Evolutionary conservation across 2,797 vertebrate species (phyloP), one percentile per base, ranked within the genome.

Genomic region (Phoebastria nigripes): DNA sequence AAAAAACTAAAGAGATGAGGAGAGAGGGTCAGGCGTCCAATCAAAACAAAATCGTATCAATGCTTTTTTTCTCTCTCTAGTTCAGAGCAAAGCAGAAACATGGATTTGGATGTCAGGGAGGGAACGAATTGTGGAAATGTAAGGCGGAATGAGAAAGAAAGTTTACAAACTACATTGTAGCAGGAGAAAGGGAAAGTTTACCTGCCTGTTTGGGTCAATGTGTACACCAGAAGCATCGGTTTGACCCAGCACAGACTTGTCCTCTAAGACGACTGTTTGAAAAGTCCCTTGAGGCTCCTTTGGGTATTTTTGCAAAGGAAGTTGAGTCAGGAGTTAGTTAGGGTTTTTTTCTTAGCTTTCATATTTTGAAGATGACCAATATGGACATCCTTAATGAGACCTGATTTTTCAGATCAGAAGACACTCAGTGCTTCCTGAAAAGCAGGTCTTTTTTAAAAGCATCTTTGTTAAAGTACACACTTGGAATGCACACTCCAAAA

Each of bases 31-130:
- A 96, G 87, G 81, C 2, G 8, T 85, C 96, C 41, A 26, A 98
- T 97, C 94, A 88, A 86, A 97, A 97, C 95, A 97, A 97, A 97
- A 93, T 94, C 12, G 1, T 94, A 94, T 81, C 92, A 20, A 77
- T 7, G 16, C 37, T 90, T 93, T 91, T 96, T 92, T 94, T 22
- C 87, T 97, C 91, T 95, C 72, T 92, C 74, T 63, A 46, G 90
- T 73, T 76, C 87, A 89, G 91, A 97, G 94, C 88, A 96, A 96
- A 95, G 72, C 61, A 37, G 19, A 92, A 85, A 55, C 5, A 13
- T 87, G 77, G 87, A 95, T 94, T 93, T 89, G 55, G 77, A 82
- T 96, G 91, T 93, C 97, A 94, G 58, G n/a, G 52, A 96, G 44
- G 59, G 86, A 86, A 80, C 1, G 4, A 78, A 59, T 9, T 92